phyloP scores from a whole-genome alignment of 2,888 invertebrate species.

The Crossocerus cetratus region DNA sequence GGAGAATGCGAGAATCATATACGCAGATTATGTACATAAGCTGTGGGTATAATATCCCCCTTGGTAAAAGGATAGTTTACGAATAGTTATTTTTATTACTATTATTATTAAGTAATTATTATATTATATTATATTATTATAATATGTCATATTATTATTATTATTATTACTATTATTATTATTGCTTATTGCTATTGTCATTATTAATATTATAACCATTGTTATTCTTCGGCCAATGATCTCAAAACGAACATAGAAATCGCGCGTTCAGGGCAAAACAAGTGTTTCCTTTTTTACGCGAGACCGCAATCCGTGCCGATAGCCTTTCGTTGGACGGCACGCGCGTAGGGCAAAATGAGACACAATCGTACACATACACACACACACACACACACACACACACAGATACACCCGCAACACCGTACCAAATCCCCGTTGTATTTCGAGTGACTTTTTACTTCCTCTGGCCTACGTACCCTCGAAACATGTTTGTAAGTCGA shows the following conservation, averaged over 20 bases:
- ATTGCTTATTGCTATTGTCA: conserved; percentile 58
- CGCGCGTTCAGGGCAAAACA: conserved; percentile 12
- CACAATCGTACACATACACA: background rate
- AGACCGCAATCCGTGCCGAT: conserved; percentile 45
- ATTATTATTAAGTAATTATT: conserved; percentile 62
- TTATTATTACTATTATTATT: conserved; percentile 56
- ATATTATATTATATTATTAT: conserved; percentile 42
- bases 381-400: no score
- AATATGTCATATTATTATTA: conserved; percentile 43
- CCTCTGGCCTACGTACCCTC: conserved; percentile 58
- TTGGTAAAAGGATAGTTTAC: conserved; percentile 69
- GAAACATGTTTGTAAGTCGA: conserved; percentile 57
- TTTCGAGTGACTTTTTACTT: conserved; percentile 43
- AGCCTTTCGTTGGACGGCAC: conserved; percentile 43
- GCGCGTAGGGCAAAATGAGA: conserved; percentile 13
- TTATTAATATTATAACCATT: conserved; percentile 65
- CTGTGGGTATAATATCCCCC: conserved; percentile 69
- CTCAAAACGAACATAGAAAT: conserved; percentile 65
- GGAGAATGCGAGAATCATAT: conserved; percentile 58
- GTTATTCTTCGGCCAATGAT: conserved; percentile 73
- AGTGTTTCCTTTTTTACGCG: conserved; percentile 28
- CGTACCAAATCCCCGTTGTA: conserved; percentile 22
- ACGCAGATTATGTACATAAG: conserved; percentile 71
- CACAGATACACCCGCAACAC: background rate
- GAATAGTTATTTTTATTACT: conserved; percentile 72